Evolutionary conservation across 2,888 invertebrate genomes (phyloP).

Genomic region (Hanleya hanleyi): DNA sequence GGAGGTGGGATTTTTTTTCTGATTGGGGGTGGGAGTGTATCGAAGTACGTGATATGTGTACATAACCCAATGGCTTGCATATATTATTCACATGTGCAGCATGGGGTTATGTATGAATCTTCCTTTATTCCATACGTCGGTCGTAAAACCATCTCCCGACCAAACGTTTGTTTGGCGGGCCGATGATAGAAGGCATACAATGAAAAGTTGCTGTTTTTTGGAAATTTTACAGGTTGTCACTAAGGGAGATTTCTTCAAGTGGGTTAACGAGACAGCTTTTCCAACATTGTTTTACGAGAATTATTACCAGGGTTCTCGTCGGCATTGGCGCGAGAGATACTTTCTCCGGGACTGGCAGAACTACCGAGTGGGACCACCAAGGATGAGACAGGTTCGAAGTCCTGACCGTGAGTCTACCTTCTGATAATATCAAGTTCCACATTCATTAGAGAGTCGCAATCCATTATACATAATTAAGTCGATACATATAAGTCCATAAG

Average conservation of each 20-base stretch:
- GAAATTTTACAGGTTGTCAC: constrained; percentile 40
- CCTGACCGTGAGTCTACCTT: background rate
- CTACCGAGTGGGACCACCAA: constrained; percentile 32
- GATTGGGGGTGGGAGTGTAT: too few relatives aligned
- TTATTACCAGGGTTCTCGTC: constrained; percentile 36
- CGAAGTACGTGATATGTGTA: too few relatives aligned
- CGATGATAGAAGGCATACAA: background rate
- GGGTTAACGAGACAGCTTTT: constrained; percentile 44
- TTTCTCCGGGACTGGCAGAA: constrained; percentile 22
- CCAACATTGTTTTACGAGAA: constrained; percentile 46
- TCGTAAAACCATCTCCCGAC: too few relatives aligned
- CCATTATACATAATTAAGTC: too few relatives aligned
- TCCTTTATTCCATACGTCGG: too few relatives aligned
- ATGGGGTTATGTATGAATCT: too few relatives aligned
- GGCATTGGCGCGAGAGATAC: constrained; percentile 44
- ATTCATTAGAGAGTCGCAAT: too few relatives aligned
- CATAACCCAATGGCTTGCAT: too few relatives aligned
- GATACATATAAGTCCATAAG: too few relatives aligned
- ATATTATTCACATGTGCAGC: too few relatives aligned
- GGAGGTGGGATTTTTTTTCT: too few relatives aligned
- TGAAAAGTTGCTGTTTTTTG: background rate
- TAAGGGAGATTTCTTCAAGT: constrained; percentile 31
- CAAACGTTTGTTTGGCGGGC: background rate
- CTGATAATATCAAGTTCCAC: too few relatives aligned
- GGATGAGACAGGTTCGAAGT: constrained; percentile 39